Evolutionary conservation across 2,888 invertebrate genomes (phyloP).

Genomic region (Agriopis marginaria): DNA sequence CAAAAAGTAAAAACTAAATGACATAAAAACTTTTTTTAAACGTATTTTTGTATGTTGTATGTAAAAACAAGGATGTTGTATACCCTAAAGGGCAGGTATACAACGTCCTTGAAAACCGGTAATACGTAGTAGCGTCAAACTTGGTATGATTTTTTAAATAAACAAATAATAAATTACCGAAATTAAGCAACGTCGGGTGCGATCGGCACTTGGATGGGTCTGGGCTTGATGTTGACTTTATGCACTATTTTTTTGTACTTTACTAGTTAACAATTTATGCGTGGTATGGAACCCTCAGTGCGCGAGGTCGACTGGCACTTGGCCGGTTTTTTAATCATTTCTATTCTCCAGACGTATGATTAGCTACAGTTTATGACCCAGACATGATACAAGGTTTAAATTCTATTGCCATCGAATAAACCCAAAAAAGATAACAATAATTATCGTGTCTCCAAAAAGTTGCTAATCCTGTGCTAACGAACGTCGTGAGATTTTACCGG

Average conservation of each 20-base stretch:
- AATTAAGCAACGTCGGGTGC: conserved; percentile 76
- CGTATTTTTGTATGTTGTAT: no score
- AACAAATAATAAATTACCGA: no score
- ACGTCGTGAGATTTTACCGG: conserved; percentile 23
- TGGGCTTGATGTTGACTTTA: conserved; percentile 47
- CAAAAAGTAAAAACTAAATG: neutral
- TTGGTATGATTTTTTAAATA: no score
- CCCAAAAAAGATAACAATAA: conserved; percentile 4
- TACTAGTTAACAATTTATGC: no score
- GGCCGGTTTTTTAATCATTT: no score
- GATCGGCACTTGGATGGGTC: conserved; percentile 79
- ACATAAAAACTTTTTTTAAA: no score
- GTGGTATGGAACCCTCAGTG: no score
- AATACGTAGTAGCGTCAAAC: neutral
- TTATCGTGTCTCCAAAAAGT: conserved; percentile 12
- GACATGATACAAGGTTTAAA: conserved; percentile 6
- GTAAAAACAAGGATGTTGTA: no score
- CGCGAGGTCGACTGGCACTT: no score
- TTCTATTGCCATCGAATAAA: neutral
- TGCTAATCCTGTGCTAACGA: conserved; percentile 23
- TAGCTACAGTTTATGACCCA: conserved; percentile 1
- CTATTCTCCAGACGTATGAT: neutral
- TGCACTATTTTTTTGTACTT: no score
- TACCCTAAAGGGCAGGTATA: no score
- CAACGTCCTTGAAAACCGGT: neutral